Conservation (phyloP, 2,888 invertebrate species). For the Ceriagrion tenellum region DNA sequence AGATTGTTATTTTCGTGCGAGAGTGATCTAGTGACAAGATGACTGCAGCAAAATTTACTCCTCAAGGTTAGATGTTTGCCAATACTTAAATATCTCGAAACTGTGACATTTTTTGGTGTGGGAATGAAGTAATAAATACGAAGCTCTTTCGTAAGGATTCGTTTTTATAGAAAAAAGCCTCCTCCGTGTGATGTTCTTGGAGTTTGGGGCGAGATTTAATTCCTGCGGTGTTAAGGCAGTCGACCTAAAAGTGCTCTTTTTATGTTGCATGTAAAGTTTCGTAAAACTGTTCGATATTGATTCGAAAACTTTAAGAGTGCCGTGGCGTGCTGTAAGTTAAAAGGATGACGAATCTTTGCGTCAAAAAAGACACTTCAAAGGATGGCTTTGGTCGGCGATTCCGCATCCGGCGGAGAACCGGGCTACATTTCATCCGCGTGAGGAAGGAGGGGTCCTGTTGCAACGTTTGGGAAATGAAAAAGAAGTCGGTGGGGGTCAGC, state of each 20-base stretch:
- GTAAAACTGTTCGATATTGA: neutral
- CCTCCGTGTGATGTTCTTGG: too few species aligned
- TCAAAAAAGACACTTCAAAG: neutral
- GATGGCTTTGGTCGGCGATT: slow-evolving; percentile 20
- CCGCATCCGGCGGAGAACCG: neutral
- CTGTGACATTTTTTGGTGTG: too few species aligned
- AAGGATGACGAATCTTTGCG: neutral
- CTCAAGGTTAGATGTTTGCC: too few species aligned
- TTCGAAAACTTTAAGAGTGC: neutral
- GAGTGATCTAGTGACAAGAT: too few species aligned
- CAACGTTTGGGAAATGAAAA: slow-evolving; percentile 18
- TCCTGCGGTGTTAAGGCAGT: neutral
- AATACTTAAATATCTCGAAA: too few species aligned
- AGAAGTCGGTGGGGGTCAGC: neutral
- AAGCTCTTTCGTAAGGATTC: too few species aligned
- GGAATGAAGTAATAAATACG: too few species aligned
- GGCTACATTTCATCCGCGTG: neutral
- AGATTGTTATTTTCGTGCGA: too few species aligned
- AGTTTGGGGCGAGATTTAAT: neutral
- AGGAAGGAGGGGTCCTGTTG: neutral
- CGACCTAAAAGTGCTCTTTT: neutral
- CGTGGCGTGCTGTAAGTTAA: neutral
- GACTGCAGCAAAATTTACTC: too few species aligned
- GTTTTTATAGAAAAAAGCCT: too few species aligned
- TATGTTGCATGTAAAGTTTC: neutral